Evolutionary conservation across 2,888 invertebrate species (phyloP).

Genomic region (Podotricha telesiphe): DNA sequence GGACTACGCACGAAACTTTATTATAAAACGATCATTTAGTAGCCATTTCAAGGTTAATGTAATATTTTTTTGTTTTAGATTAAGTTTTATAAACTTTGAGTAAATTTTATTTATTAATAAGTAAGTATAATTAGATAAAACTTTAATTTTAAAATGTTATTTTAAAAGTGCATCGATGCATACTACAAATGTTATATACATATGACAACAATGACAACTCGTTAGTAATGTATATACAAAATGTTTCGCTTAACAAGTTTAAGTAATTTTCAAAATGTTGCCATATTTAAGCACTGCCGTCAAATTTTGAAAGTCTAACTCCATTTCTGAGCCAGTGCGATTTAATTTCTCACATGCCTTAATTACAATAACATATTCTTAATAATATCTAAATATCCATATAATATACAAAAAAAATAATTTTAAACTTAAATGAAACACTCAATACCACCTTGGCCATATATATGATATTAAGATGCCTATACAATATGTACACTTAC

Average conservation of each 20-base stretch:
- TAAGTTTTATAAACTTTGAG: neutral
- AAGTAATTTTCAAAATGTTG: slow-evolving; percentile 9
- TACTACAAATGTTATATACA: neutral
- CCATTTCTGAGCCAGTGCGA: neutral
- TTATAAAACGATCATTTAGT: neutral
- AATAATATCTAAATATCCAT: slow-evolving; percentile 5
- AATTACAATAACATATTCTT: neutral
- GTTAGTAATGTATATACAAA: neutral
- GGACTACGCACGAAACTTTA: neutral
- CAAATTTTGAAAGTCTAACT: neutral
- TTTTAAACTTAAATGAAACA: slow-evolving; percentile 2
- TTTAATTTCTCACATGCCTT: neutral
- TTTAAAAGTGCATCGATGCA: neutral
- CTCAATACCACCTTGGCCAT: slow-evolving; percentile 18
- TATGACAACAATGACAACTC: neutral
- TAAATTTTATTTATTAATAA: neutral
- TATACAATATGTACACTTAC: slow-evolving; percentile 30
- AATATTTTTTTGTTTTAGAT: neutral
- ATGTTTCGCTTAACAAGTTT: neutral
- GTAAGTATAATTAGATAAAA: neutral
- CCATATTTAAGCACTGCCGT: neutral
- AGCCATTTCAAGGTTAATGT: neutral
- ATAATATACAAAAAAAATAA: slow-evolving; percentile 8
- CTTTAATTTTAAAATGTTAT: neutral
- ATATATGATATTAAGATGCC: slow-evolving; percentile 14